Percentiles rank a stretch among this genome's conserved stretches.
These are phyloP conservation scores for Melopsittacus undulatus DNA, from an alignment of 2,797 vertebrate species.

Conservation along the genomic window DNA sequence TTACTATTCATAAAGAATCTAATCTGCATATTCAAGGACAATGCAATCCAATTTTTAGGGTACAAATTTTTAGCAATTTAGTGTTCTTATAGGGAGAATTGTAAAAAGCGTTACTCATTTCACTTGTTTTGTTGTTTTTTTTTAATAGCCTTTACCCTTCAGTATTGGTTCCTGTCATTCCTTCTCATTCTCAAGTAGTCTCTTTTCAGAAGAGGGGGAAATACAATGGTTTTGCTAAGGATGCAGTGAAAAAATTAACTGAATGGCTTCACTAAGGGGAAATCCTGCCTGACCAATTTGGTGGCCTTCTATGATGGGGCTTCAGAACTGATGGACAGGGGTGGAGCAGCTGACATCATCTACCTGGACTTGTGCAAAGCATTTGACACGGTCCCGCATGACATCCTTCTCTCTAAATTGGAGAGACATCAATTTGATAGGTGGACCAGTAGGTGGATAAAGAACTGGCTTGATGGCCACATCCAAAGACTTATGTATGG, in stretches of 20 bases:
- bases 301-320: no score
- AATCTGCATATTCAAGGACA: not conserved
- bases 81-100: not conserved
- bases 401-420: no score
- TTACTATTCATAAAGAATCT: not conserved
- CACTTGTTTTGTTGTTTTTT: not conserved
- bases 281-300: no score
- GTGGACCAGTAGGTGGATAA: no score
- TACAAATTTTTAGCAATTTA: not conserved
- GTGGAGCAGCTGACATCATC: no score
- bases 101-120: not conserved
- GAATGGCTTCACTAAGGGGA: not conserved
- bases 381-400: no score
- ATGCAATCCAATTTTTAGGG: not conserved
- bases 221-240: not conserved
- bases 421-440: no score
- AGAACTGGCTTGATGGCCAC: no score
- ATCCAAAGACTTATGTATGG: no score
- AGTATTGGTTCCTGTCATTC: not conserved
- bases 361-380: no score
- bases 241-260: not conserved
- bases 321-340: no score
- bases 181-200: not conserved
- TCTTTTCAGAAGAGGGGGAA: not conserved
- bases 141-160: not conserved